Conservation (phyloP, 2,888 invertebrate genomes). For the Metalampra italica region DNA sequence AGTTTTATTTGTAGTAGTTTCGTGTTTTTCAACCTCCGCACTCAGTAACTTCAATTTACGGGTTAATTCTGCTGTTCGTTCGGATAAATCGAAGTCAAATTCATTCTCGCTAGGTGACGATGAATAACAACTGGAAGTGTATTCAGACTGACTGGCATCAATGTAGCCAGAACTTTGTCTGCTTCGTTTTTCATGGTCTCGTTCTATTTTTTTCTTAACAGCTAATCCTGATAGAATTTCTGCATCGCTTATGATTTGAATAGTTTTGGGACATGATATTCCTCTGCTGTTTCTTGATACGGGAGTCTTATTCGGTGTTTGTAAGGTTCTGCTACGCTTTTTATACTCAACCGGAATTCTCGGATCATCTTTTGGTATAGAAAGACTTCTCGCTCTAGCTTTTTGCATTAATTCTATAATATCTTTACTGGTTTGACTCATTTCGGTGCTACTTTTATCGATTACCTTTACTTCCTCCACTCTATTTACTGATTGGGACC, state of each 20-base stretch:
- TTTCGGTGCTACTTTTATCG: conserved; percentile 59
- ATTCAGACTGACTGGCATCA: conserved; percentile 74
- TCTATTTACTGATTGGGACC: conserved; percentile 78
- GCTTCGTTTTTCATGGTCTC: conserved; percentile 50
- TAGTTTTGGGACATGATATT: conserved; percentile 74
- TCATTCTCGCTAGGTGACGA: conserved; percentile 74
- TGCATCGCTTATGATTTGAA: conserved; percentile 69
- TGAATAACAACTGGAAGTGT: conserved; percentile 73
- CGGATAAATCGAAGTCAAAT: conserved; percentile 68
- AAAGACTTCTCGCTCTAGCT: conserved; percentile 68
- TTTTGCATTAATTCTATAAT: conserved; percentile 72
- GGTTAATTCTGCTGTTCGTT: conserved; percentile 65
- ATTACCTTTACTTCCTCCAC: conserved; percentile 50
- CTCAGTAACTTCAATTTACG: conserved; percentile 65
- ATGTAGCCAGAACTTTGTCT: conserved; percentile 67
- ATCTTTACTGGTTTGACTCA: conserved; percentile 70
- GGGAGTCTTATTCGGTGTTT: conserved; percentile 75
- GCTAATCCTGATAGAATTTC: conserved; percentile 75
- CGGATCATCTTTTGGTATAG: conserved; percentile 73
- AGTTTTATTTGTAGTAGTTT: conserved; percentile 28
- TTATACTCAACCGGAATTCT: conserved; percentile 55
- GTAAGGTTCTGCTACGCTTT: conserved; percentile 62
- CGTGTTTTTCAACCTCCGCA: conserved; percentile 53
- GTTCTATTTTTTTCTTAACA: conserved; percentile 51
- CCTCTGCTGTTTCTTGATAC: conserved; percentile 53